These are phyloP conservation scores for Lethrus apterus DNA, from an alignment of 1,140 invertebrate genomes.

Conservation along the genomic window DNA sequence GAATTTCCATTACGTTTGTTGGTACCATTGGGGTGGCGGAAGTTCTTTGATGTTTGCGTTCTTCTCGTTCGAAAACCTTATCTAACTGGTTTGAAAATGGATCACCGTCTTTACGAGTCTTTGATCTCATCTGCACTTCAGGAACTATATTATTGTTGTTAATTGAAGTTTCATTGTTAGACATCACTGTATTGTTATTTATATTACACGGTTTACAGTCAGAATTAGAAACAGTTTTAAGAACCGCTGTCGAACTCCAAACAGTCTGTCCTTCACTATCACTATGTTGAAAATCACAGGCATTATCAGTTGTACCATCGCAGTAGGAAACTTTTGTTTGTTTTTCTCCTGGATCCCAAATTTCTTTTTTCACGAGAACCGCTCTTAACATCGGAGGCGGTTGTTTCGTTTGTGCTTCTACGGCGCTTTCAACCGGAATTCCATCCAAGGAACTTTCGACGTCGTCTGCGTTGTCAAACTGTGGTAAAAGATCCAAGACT, in stretches of 20 bases:
- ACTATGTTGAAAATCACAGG: slow-evolving; percentile 41
- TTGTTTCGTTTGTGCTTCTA: slow-evolving; percentile 31
- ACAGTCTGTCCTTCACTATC: slow-evolving; percentile 39
- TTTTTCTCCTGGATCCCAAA: slow-evolving; percentile 56
- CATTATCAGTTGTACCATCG: slow-evolving; percentile 28
- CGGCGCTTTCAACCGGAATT: slow-evolving; percentile 32
- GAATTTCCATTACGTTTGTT: slow-evolving; percentile 1
- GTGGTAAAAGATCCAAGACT: slow-evolving; percentile 51
- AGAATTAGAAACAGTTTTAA: slow-evolving; percentile 28
- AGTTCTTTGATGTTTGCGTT: slow-evolving; percentile 46
- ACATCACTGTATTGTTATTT: slow-evolving; percentile 29
- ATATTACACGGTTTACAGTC: no score
- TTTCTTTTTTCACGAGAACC: slow-evolving; percentile 48
- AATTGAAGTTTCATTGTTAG: no score
- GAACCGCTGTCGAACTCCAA: slow-evolving; percentile 33
- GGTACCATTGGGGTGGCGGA: slow-evolving; percentile 38
- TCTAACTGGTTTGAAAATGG: slow-evolving; percentile 65
- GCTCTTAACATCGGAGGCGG: slow-evolving; percentile 25
- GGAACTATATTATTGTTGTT: slow-evolving; percentile 29
- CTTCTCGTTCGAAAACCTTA: slow-evolving; percentile 64
- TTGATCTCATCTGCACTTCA: slow-evolving; percentile 25
- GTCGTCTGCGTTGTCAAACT: slow-evolving; percentile 2
- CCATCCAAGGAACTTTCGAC: slow-evolving; percentile 34
- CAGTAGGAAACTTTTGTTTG: slow-evolving; percentile 13
- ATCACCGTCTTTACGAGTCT: slow-evolving; percentile 45